phyloP scores from a whole-genome alignment of 2,888 invertebrate genomes.

The Caenorhabditis zanzibari region DNA sequence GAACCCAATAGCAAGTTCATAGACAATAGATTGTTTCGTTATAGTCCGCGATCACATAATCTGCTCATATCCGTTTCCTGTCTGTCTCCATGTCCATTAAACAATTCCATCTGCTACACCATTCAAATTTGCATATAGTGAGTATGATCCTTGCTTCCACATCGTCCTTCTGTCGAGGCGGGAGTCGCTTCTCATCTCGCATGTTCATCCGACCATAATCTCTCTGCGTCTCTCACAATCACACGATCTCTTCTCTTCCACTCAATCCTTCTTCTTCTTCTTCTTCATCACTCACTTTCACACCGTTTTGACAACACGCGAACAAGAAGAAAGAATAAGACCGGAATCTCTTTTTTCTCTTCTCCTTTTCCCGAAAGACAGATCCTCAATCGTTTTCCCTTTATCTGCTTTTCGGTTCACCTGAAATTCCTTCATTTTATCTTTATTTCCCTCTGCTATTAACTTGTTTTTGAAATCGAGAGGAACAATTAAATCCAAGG shows the following conservation, averaged over 20 bases:
- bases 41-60: constrained; percentile 14
- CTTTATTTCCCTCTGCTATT: background rate
- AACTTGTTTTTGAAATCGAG: constrained; percentile 15
- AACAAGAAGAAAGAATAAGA: constrained; percentile 45
- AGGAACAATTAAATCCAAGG: constrained; percentile 25
- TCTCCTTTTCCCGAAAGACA: constrained; percentile 1
- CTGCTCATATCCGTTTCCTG: constrained; percentile 13
- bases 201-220: constrained; percentile 69
- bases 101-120: constrained; percentile 39
- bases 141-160: constrained; percentile 41
- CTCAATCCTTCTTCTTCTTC: constrained; percentile 45
- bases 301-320: constrained; percentile 65
- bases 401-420: constrained; percentile 31
- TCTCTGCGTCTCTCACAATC: constrained; percentile 35
- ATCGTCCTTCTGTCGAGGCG: constrained; percentile 44
- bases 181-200: constrained; percentile 54
- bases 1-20: too few relatives aligned
- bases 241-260: constrained; percentile 32
- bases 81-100: constrained; percentile 15
- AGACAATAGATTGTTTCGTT: too few relatives aligned
- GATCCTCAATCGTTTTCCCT: constrained; percentile 1
- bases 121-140: constrained; percentile 55
- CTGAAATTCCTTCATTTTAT: constrained; percentile 27
- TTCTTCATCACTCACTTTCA: constrained; percentile 64
- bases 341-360: constrained; percentile 27